Evolutionary conservation across 2,797 vertebrate species (phyloP).

Genomic region (Darevskia nairensis): DNA sequence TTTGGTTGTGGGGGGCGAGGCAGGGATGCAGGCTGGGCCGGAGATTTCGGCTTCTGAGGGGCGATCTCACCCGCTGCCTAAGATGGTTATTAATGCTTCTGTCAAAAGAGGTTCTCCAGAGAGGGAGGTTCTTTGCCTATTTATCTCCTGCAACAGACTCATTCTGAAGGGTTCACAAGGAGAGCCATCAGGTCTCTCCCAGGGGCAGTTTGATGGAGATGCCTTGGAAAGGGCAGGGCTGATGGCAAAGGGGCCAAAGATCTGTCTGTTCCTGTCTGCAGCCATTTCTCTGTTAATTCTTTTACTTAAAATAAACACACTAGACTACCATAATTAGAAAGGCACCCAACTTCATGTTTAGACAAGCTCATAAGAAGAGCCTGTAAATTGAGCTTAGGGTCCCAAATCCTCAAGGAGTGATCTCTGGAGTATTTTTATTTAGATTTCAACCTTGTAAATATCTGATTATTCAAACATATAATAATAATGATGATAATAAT

Average conservation of each 20-base stretch:
- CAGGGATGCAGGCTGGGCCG: slow-evolving; percentile 11
- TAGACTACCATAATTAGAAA: not conserved
- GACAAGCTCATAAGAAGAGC: no score
- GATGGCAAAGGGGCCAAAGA: not conserved
- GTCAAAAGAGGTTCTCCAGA: slow-evolving; percentile 29
- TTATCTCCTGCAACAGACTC: slow-evolving; percentile 47
- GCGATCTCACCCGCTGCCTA: not conserved
- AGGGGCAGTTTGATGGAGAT: slow-evolving; percentile 13
- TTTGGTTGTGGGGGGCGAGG: not conserved
- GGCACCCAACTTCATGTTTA: no score
- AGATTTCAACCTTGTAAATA: not conserved
- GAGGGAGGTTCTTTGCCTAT: slow-evolving; percentile 22
- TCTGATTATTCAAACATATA: slow-evolving; percentile 49
- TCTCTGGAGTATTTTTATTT: not conserved
- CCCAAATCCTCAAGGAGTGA: no score
- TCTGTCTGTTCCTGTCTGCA: not conserved
- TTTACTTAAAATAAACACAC: not conserved
- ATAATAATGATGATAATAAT: not conserved
- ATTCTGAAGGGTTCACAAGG: slow-evolving; percentile 38
- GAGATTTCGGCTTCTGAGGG: slow-evolving; percentile 12
- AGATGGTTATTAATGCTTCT: slow-evolving; percentile 35
- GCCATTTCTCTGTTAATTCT: not conserved
- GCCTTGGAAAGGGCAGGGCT: not conserved
- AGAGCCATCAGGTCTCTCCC: slow-evolving; percentile 14
- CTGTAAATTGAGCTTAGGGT: no score